Evolutionary conservation across 2,888 invertebrate genomes (phyloP).

Genomic region (Mimumesa dahlbomi): DNA sequence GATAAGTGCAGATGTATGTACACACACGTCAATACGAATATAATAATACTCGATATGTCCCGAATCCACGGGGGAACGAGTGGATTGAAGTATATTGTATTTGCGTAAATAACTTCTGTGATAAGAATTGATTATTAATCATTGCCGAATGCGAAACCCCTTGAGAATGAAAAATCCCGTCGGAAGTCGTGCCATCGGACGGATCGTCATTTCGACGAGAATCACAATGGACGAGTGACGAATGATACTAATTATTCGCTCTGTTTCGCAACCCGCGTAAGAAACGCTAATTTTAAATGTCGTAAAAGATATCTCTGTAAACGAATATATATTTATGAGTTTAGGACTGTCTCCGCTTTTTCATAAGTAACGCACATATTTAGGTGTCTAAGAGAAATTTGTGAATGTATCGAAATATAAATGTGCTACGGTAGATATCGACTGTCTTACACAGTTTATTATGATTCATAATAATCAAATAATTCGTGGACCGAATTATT

Average conservation of each 20-base stretch:
- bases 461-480: background rate
- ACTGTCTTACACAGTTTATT: background rate
- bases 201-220: background rate
- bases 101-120: conserved; percentile 67
- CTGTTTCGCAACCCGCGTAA: too few species aligned
- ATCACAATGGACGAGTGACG: too few species aligned
- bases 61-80: conserved; percentile 10
- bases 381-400: conserved; percentile 14
- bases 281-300: too few species aligned
- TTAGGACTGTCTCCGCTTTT: conserved; percentile 1
- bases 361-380: conserved; percentile 21
- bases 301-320: too few species aligned
- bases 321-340: background rate
- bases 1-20: conserved; percentile 12
- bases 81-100: conserved; percentile 49
- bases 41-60: conserved; percentile 36
- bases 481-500: conserved; percentile 35
- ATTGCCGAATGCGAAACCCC: conserved; percentile 69
- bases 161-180: conserved; percentile 19
- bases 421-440: background rate
- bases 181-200: conserved; percentile 36
- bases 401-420: background rate
- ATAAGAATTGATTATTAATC: conserved; percentile 66
- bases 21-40: conserved; percentile 26
- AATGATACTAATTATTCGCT: too few species aligned